These are phyloP conservation scores for Limnephilus marmoratus DNA, from an alignment of 2,888 invertebrate genomes.

Conservation along the genomic window DNA sequence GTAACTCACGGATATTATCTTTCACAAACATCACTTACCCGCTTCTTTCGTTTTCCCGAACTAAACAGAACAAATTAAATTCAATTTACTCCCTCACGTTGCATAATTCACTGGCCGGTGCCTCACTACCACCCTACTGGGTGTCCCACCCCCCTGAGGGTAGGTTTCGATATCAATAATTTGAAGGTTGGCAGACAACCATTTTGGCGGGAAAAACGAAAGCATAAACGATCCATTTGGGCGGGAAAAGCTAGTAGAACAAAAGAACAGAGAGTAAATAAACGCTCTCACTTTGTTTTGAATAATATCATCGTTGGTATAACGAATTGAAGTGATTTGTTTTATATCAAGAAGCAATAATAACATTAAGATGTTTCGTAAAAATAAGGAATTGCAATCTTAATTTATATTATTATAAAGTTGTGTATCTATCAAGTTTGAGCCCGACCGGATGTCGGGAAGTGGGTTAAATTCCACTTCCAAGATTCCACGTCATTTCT, in stretches of 20 bases:
- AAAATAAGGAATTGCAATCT: not conserved
- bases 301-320: conserved; percentile 5
- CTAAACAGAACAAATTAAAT: not conserved
- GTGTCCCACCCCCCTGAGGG: not conserved
- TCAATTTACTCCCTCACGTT: not conserved
- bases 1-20: not conserved
- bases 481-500: too few relatives aligned
- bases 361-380: not conserved
- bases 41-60: not conserved
- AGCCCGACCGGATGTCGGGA: too few relatives aligned
- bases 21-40: not conserved
- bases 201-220: conserved; percentile 37
- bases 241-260: conserved; percentile 17
- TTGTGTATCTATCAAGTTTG: too few relatives aligned
- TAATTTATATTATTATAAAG: not conserved
- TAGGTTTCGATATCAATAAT: conserved; percentile 34
- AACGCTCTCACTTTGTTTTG: not conserved
- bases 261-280: conserved; percentile 7
- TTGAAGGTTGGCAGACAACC: conserved; percentile 41
- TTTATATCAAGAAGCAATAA: not conserved
- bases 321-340: not conserved
- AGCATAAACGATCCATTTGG: conserved; percentile 3
- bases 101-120: not conserved
- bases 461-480: too few relatives aligned
- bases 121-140: not conserved